Evolutionary conservation across 2,888 invertebrate genomes (phyloP).

Genomic region (Phyllotreta cruciferae): DNA sequence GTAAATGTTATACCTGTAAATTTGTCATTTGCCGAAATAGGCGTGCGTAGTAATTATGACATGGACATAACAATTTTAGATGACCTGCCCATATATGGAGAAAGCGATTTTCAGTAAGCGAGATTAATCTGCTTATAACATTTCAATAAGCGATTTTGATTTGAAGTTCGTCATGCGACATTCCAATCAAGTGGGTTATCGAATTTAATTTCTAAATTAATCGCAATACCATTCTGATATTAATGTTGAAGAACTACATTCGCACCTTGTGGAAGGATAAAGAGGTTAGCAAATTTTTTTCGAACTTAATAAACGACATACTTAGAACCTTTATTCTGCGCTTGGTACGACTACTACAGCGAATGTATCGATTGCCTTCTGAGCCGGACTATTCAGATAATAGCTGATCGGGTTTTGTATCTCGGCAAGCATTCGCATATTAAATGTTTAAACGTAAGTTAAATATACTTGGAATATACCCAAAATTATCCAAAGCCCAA

Average conservation of each 20-base stretch:
- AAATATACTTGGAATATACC: neutral
- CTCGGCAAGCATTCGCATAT: neutral
- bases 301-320: conserved; percentile 14
- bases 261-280: conserved; percentile 36
- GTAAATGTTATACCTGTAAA: conserved; percentile 11
- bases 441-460: conserved; percentile 6
- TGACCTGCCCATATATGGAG: conserved; percentile 36
- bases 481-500: neutral
- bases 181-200: conserved; percentile 10
- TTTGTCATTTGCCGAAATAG: conserved; percentile 18
- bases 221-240: neutral
- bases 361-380: conserved; percentile 21
- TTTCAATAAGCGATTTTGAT: too few species aligned
- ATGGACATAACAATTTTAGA: conserved; percentile 34
- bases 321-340: conserved; percentile 18
- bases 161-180: neutral
- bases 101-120: conserved; percentile 33
- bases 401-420: conserved; percentile 1
- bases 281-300: conserved; percentile 25
- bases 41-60: conserved; percentile 29
- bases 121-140: too few species aligned
- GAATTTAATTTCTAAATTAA: neutral
- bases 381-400: conserved; percentile 12
- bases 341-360: conserved; percentile 25
- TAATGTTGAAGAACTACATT: conserved; percentile 33